phyloP scores from a whole-genome alignment of 2,797 vertebrate species.

The Centroberyx gerrardi region DNA sequence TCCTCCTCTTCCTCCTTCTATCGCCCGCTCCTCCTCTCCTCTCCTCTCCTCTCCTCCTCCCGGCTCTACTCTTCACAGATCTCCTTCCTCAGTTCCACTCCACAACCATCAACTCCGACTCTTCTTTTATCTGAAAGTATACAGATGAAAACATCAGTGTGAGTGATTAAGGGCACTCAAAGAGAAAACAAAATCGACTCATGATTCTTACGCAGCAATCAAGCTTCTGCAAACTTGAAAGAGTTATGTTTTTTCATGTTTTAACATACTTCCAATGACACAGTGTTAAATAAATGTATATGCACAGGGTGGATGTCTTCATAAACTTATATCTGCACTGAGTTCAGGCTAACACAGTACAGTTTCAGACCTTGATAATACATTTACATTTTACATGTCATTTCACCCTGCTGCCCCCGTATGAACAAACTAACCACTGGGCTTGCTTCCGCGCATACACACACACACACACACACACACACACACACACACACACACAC shows the following conservation, averaged over 20 bases:
- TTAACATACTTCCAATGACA: conserved; percentile 15
- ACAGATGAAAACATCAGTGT: conserved; percentile 41
- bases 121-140: conserved; percentile 67
- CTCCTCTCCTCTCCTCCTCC: conserved; percentile 20
- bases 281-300: background rate
- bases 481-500: background rate
- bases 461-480: background rate
- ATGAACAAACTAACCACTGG: too few species aligned
- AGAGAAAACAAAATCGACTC: conserved; percentile 52
- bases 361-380: too few species aligned
- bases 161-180: conserved; percentile 46
- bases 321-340: background rate
- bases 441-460: too few species aligned
- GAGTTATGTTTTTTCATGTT: background rate
- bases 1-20: conserved; percentile 62
- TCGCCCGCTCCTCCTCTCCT: conserved; percentile 54
- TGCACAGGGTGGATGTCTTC: background rate
- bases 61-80: conserved; percentile 45
- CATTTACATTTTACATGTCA: too few species aligned
- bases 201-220: conserved; percentile 19
- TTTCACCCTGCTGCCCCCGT: too few species aligned
- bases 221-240: conserved; percentile 17
- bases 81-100: conserved; percentile 61
- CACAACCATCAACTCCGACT: conserved; percentile 70
- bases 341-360: too few species aligned